Conservation (phyloP, 92 coral and sea anemone species). For the Metridium senile region DNA sequence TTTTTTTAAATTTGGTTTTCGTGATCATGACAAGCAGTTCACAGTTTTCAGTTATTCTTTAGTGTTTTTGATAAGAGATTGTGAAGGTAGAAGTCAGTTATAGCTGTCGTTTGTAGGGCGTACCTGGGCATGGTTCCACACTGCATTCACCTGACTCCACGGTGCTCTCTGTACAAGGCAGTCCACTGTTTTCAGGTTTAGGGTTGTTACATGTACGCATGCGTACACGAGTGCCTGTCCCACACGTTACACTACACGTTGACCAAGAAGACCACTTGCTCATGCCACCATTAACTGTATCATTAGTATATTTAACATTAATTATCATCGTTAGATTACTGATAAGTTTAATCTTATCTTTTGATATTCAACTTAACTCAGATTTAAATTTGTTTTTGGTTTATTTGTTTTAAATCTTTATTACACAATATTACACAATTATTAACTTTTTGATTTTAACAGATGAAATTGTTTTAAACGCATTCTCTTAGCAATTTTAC, state of each 20-base stretch:
- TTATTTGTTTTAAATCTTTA: no score
- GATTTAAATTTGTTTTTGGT: no score
- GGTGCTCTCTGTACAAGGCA: conserved; percentile 79
- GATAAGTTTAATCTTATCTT: background rate
- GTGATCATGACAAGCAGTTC: no score
- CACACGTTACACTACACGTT: conserved; percentile 87
- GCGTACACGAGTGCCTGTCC: conserved; percentile 81
- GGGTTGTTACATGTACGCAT: conserved; percentile 81
- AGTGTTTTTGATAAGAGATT: no score
- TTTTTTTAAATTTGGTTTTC: no score
- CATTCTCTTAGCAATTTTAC: no score
- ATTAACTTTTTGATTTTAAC: no score
- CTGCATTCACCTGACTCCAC: conserved; percentile 78
- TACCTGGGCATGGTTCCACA: conserved; percentile 60
- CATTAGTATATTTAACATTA: background rate
- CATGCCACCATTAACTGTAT: conserved; percentile 86
- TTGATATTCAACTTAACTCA: no score
- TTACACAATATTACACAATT: no score
- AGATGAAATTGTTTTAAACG: no score
- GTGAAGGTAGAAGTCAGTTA: background rate
- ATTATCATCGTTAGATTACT: background rate
- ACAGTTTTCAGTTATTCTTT: no score
- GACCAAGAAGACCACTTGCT: conserved; percentile 89
- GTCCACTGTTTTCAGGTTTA: conserved; percentile 80
- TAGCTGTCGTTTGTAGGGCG: background rate